These are phyloP conservation scores for Spisula subtruncata DNA, from an alignment of 2,888 invertebrate genomes.

Conservation along the genomic window DNA sequence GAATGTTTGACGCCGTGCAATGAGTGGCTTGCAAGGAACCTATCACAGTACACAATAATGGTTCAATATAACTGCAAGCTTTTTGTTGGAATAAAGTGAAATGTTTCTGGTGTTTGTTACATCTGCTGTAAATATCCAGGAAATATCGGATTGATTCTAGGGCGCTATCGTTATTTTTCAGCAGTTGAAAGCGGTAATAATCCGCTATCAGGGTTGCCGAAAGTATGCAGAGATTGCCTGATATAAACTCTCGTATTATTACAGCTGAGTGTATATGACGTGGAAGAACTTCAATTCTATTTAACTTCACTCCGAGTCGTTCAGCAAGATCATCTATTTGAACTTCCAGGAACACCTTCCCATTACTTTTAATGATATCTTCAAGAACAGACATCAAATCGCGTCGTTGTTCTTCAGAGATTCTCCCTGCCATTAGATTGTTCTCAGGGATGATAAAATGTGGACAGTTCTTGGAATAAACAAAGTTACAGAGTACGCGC, in stretches of 20 bases:
- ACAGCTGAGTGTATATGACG: not conserved
- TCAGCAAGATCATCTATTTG: not conserved
- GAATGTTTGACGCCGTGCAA: not conserved
- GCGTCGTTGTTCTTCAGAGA: not conserved
- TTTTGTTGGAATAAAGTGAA: not conserved
- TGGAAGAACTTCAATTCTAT: not conserved
- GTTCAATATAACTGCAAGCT: not conserved
- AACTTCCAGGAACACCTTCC: not conserved
- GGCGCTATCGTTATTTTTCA: not conserved
- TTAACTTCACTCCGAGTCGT: not conserved
- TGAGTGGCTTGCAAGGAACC: not conserved
- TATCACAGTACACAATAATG: not conserved
- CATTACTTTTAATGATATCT: not conserved
- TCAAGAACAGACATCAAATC: not conserved
- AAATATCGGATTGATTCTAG: not conserved
- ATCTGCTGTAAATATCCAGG: not conserved
- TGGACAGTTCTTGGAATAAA: not conserved
- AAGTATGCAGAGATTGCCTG: not conserved
- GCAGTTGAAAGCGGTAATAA: too few relatives aligned
- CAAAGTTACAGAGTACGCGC: not conserved
- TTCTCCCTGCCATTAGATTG: slow-evolving; percentile 22
- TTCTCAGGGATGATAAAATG: slow-evolving; percentile 27
- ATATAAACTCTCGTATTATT: not conserved
- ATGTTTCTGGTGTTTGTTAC: not conserved
- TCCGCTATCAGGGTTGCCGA: not conserved